Base-by-base conservation (phyloP, 2,888 invertebrate species). In the Spatulosminthurus flaviceps region DNA sequence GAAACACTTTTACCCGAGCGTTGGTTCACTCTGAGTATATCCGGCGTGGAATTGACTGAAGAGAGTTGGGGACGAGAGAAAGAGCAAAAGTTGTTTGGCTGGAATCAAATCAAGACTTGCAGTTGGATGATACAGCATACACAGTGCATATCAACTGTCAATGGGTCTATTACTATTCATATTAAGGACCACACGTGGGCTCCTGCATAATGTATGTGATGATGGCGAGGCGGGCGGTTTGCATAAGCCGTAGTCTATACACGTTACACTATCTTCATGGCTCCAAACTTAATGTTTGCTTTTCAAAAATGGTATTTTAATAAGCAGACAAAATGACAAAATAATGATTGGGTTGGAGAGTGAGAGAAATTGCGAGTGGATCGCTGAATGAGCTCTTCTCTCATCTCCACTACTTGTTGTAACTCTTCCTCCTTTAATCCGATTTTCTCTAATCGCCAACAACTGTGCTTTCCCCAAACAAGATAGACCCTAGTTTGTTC, bases 401-500 rank as follows among this genome's bases (percentile, higher is more conserved):
- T 51, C 42, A 51, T 24, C 21, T 28, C 26, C 67, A 24, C 69
- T 26, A 66, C 43, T 75, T 64, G 75, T 75, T 79, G 26, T 75
- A 69, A 75, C 81, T 81, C 78, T 80, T 78, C 78, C 70, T 74
- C 61, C 21, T 75, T 76, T 83, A 83, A 83, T 83, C 83, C 79
- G 83, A 83, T 83, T 83, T 81, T 51, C 81, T 80, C 80, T 83
- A 83, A 83, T 83, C 83, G 82, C 73, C 80, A 83, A 81, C 83
- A 83, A 83, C 83, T 83, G 83, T 81, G 81, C 82, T 83, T 83
- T 82, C 82, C 80, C 82, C 78, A 75, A 78, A 79, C 73, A 81
- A 80, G 79, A 82, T 79, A 76, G 73, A 79, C 76, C 69, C 34
- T 71, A 66, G 73, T 34, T 64, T 81, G 73, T 77, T 77, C 75